Evolutionary conservation across 2,797 vertebrate species (phyloP).

Genomic region (Poecilia velifera): DNA sequence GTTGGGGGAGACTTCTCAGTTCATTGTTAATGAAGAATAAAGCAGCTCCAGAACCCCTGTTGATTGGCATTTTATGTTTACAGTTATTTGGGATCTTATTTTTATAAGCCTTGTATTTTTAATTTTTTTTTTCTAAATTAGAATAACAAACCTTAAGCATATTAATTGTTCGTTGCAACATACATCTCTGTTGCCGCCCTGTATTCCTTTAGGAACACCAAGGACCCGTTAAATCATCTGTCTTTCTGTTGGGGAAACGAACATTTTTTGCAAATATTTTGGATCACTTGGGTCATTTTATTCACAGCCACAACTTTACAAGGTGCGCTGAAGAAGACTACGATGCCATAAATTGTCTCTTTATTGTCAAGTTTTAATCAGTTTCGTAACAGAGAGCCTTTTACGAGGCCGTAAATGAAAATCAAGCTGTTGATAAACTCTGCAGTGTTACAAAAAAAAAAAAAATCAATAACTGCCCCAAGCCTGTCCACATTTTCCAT

Average conservation of each 20-base stretch:
- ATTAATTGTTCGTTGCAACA: background rate
- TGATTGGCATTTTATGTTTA: background rate
- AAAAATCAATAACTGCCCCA: constrained; percentile 54
- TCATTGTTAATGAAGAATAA: background rate
- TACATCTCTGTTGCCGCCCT: background rate
- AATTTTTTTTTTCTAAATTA: background rate
- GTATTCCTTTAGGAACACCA: background rate
- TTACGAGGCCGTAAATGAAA: constrained; percentile 45
- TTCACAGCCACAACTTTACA: constrained; percentile 6
- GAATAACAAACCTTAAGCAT: background rate
- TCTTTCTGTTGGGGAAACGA: background rate
- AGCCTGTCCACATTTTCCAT: constrained; percentile 21
- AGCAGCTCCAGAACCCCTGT: background rate
- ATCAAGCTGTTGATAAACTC: constrained; percentile 67
- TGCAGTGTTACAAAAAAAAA: constrained; percentile 8
- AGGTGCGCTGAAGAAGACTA: constrained; percentile 8
- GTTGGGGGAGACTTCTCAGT: background rate
- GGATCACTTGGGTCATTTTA: background rate
- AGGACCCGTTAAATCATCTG: no score
- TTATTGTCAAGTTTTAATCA: constrained; percentile 52
- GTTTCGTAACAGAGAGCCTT: constrained; percentile 50
- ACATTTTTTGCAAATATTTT: background rate
- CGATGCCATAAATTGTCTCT: constrained; percentile 38
- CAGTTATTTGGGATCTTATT: background rate
- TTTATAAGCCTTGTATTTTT: background rate